These are phyloP conservation scores for Caenorhabditis sp. DNA, from an alignment of 2,888 invertebrate species.

Conservation along the genomic window DNA sequence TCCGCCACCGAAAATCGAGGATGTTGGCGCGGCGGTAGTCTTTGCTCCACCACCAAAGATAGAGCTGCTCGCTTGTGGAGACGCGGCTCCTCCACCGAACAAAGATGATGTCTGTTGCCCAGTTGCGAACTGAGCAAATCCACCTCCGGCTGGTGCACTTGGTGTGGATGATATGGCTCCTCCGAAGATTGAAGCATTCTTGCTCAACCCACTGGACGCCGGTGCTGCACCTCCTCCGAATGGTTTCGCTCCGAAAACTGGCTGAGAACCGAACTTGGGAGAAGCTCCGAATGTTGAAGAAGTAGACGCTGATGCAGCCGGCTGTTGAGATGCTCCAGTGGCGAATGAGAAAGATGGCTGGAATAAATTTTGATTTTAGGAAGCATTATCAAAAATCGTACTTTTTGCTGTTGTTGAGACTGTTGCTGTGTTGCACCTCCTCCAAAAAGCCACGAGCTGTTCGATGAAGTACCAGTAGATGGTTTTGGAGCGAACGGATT, in stretches of 20 bases:
- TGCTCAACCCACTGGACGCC: constrained; percentile 44
- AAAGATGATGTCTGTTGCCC: constrained; percentile 44
- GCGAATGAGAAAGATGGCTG: constrained; percentile 61
- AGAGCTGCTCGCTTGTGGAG: constrained; percentile 34
- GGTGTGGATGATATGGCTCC: constrained; percentile 20
- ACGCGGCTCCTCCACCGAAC: constrained; percentile 43
- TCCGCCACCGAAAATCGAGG: constrained; percentile 65
- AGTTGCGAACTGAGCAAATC: constrained; percentile 59
- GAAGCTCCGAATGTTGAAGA: constrained; percentile 44
- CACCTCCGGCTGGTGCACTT: constrained; percentile 7
- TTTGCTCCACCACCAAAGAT: constrained; percentile 62
- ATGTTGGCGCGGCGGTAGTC: background rate
- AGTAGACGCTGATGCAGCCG: constrained; percentile 2
- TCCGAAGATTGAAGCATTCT: constrained; percentile 63
- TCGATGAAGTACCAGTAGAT: constrained; percentile 16
- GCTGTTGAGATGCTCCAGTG: constrained; percentile 25
- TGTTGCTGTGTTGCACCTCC: constrained; percentile 20
- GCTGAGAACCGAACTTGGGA: constrained; percentile 58
- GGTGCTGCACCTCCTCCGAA: constrained; percentile 37
- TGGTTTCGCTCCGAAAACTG: constrained; percentile 55
- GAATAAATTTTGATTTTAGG: background rate
- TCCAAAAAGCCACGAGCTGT: constrained; percentile 49
- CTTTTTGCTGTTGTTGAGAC: constrained; percentile 46
- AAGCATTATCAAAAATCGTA: background rate
- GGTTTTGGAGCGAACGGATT: constrained; percentile 53